Percentiles rank a stretch among this genome's conserved stretches.
These are phyloP conservation scores for Anhinga anhinga DNA, from an alignment of 2,113 vertebrate species.

Conservation along the genomic window DNA sequence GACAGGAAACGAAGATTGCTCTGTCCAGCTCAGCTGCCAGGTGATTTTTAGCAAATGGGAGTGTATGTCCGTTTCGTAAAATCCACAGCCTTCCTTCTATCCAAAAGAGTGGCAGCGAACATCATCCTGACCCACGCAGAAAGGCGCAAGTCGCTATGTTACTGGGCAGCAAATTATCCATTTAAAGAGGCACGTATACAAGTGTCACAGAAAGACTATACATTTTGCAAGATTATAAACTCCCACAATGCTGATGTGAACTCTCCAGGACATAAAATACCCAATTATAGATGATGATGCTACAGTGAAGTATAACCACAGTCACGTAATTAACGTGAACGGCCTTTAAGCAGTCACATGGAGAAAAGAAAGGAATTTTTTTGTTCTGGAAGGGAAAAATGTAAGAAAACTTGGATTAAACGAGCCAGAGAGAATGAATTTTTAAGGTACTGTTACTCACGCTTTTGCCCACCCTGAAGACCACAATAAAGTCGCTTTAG, in stretches of 20 bases:
- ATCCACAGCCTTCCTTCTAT: not conserved
- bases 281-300: not conserved
- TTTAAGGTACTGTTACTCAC: not conserved
- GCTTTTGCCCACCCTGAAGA: not conserved
- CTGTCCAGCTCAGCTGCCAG: not conserved
- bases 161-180: not conserved
- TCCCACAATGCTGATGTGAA: not conserved
- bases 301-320: not conserved
- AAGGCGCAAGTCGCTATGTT: not conserved
- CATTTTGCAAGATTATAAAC: not conserved
- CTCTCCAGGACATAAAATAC: not conserved
- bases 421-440: not conserved
- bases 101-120: rapidly evolving
- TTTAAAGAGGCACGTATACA: not conserved
- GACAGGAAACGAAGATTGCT: not conserved
- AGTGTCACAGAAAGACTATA: not conserved
- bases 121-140: not conserved
- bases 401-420: not conserved
- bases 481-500: not conserved
- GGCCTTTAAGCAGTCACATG: not conserved
- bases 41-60: not conserved
- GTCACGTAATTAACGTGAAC: not conserved
- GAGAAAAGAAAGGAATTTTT: not conserved
- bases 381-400: not conserved
- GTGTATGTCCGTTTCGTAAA: not conserved